Percentiles rank a stretch among this genome's conserved stretches.
These are phyloP conservation scores for Himalopsyche kuldschensis DNA, from an alignment of 2,888 invertebrate genomes.

Conservation along the genomic window DNA sequence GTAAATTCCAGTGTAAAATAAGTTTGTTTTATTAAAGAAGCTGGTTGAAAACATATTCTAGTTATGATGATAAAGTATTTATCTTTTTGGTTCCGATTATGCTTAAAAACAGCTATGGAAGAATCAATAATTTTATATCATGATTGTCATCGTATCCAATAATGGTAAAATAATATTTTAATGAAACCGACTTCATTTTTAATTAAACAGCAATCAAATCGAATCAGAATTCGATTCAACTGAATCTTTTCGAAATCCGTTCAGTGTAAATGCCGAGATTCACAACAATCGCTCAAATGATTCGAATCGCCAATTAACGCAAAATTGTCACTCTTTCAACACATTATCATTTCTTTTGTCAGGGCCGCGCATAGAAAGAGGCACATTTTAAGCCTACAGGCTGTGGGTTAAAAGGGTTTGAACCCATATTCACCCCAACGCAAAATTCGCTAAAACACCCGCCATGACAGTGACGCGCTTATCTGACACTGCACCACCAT, in stretches of 20 bases:
- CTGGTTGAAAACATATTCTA: no score
- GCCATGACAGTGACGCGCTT: neutral
- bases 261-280: neutral
- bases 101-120: no score
- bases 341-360: slow-evolving; percentile 37
- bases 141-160: no score
- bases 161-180: no score
- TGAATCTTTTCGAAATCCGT: neutral
- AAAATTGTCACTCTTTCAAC: slow-evolving; percentile 39
- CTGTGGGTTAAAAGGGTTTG: slow-evolving; percentile 43
- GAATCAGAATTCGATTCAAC: no score
- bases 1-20: no score
- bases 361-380: slow-evolving; percentile 24
- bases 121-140: no score
- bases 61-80: no score
- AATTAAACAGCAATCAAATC: no score
- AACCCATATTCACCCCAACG: slow-evolving; percentile 30
- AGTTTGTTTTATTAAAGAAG: no score
- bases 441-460: neutral
- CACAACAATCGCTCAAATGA: neutral
- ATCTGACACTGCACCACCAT: neutral
- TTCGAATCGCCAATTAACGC: slow-evolving; percentile 13
- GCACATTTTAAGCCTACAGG: slow-evolving; percentile 25
- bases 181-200: no score
- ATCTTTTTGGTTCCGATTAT: no score